Conservation (phyloP, 2,797 vertebrate genomes). For the Melanotaenia maccullochi region DNA sequence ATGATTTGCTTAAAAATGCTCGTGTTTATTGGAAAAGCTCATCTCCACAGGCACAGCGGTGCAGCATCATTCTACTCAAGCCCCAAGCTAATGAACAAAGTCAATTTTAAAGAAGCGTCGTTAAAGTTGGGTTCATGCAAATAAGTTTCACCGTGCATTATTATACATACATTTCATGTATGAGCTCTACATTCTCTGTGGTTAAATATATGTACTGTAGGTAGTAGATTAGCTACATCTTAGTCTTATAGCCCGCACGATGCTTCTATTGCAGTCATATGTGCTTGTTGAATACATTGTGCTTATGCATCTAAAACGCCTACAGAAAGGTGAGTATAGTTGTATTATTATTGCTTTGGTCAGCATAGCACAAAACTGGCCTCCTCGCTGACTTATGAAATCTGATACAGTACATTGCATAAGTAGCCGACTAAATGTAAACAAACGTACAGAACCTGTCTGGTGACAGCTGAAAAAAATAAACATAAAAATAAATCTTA, state of each 20-base stretch:
- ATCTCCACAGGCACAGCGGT: conserved; percentile 70
- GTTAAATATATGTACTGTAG: conserved; percentile 24
- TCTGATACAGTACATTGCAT: conserved; percentile 57
- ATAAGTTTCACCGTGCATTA: conserved; percentile 58
- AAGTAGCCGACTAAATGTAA: conserved; percentile 63
- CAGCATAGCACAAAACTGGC: conserved; percentile 47
- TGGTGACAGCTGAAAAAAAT: too few species aligned
- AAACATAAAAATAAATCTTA: too few species aligned
- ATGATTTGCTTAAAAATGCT: conserved; percentile 49
- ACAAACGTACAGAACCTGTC: conserved; percentile 6
- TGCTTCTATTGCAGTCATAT: conserved; percentile 36
- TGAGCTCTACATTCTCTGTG: conserved; percentile 50
- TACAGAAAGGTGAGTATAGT: conserved; percentile 37
- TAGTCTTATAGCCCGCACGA: conserved; percentile 23
- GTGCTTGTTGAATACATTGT: conserved; percentile 61
- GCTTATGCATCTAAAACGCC: conserved; percentile 58
- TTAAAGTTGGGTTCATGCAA: conserved; percentile 63
- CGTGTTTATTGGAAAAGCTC: conserved; percentile 63
- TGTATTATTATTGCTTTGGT: conserved; percentile 73
- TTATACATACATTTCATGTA: conserved; percentile 47
- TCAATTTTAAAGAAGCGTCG: conserved; percentile 37
- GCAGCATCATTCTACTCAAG: conserved; percentile 47
- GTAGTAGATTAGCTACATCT: conserved; percentile 25
- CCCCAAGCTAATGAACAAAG: conserved; percentile 25
- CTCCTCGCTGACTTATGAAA: conserved; percentile 37